A percentile compares a stretch with the other conserved stretches of the same genome.
Conservation (phyloP, 2,113 vertebrate genomes). For the Pelecanus crispus region DNA sequence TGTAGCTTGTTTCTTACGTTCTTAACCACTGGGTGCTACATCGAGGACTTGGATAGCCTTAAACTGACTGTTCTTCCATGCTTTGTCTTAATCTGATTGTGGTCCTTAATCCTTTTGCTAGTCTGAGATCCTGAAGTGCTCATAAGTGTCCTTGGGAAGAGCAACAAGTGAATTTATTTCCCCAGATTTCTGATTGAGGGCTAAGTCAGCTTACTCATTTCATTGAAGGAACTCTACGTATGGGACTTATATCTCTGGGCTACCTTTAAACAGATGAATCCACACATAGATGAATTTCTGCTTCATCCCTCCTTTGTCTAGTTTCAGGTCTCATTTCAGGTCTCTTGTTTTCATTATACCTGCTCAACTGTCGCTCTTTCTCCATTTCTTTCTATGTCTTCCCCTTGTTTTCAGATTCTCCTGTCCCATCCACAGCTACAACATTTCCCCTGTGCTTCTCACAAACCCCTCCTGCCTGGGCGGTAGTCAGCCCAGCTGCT, state of each 20-base stretch:
- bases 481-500: background rate
- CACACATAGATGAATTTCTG: background rate
- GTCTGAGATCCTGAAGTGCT: background rate
- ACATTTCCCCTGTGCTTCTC: background rate
- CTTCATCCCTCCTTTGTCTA: background rate
- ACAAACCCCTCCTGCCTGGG: background rate
- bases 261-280: background rate
- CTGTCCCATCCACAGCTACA: background rate
- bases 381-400: background rate
- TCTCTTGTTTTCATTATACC: background rate
- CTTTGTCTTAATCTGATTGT: background rate
- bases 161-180: background rate
- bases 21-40: background rate
- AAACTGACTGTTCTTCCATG: background rate
- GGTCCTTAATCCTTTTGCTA: background rate
- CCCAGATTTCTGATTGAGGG: background rate
- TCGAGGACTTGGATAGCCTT: background rate
- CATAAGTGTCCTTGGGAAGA: background rate
- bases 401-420: background rate
- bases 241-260: background rate
- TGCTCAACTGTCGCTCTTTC: background rate
- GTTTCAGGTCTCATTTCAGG: background rate
- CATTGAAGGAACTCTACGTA: background rate
- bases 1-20: background rate
- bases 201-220: background rate